Percentiles rank a stretch among this genome's conserved stretches.
Conservation (phyloP, 2,797 vertebrate species). For the Lophotriccus pileatus region DNA sequence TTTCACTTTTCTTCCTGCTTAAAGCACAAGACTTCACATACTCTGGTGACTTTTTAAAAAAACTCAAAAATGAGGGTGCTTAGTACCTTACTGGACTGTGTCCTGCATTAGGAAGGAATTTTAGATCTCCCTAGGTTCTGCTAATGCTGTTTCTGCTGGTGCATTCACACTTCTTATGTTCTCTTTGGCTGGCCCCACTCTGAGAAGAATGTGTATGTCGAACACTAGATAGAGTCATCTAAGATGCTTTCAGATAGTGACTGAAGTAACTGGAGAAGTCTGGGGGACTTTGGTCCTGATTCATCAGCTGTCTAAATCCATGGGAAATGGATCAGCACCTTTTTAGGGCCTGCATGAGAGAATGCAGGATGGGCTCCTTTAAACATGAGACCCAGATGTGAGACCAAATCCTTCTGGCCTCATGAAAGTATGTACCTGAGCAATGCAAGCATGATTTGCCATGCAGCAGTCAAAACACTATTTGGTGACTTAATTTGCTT, state of each 20-base stretch:
- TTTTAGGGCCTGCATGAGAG: neutral
- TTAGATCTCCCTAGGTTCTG: constrained; percentile 59
- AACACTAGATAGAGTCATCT: neutral
- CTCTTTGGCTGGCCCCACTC: constrained; percentile 30
- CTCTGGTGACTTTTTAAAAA: neutral
- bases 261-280: neutral
- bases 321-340: neutral
- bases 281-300: neutral
- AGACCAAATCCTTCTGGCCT: neutral
- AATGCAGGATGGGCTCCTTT: neutral
- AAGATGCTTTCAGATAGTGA: neutral
- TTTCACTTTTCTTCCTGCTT: neutral
- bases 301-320: neutral
- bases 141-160: constrained; percentile 56
- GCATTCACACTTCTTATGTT: constrained; percentile 22
- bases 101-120: constrained; percentile 51
- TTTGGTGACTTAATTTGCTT: neutral
- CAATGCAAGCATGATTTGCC: neutral
- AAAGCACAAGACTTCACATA: neutral
- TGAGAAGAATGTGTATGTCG: neutral
- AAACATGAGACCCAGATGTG: neutral
- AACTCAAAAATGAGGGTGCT: neutral
- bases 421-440: neutral
- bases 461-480: neutral
- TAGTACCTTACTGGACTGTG: neutral